Conservation (phyloP, 2,888 invertebrate genomes). For the Drosophila longiperda region DNA sequence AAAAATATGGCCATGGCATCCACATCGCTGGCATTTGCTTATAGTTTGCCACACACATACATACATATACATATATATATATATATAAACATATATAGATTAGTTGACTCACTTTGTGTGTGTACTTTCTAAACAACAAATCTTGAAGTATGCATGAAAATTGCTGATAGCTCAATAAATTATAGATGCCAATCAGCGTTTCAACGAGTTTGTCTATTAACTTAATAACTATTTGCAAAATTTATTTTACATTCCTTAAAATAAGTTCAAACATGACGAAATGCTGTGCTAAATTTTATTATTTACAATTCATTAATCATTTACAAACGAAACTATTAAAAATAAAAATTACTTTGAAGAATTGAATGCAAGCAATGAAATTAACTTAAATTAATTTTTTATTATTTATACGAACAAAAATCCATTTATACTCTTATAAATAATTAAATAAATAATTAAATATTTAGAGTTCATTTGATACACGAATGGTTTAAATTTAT, state of each 20-base stretch:
- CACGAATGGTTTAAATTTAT: background rate
- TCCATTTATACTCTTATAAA: background rate
- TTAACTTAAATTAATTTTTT: background rate
- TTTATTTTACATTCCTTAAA: constrained; percentile 9
- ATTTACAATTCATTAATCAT: background rate
- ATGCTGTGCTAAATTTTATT: background rate
- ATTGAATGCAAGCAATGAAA: background rate
- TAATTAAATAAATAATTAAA: background rate
- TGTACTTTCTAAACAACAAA: constrained; percentile 41
- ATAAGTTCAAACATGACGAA: background rate
- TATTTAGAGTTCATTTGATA: background rate
- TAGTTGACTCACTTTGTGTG: constrained; percentile 14
- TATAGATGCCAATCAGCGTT: constrained; percentile 9
- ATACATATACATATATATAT: background rate
- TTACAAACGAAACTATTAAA: background rate
- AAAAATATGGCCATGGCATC: constrained; percentile 67
- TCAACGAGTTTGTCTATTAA: constrained; percentile 3
- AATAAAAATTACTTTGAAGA: background rate
- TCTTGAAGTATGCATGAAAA: constrained; percentile 23
- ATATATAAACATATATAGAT: constrained; percentile 10
- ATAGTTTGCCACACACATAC: constrained; percentile 43
- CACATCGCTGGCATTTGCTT: constrained; percentile 41
- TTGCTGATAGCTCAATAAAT: constrained; percentile 32
- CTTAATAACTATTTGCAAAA: constrained; percentile 1
- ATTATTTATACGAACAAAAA: background rate